Base-by-base conservation (phyloP, 2,113 vertebrate genomes). In the Gasterosteus nipponicus region DNA sequence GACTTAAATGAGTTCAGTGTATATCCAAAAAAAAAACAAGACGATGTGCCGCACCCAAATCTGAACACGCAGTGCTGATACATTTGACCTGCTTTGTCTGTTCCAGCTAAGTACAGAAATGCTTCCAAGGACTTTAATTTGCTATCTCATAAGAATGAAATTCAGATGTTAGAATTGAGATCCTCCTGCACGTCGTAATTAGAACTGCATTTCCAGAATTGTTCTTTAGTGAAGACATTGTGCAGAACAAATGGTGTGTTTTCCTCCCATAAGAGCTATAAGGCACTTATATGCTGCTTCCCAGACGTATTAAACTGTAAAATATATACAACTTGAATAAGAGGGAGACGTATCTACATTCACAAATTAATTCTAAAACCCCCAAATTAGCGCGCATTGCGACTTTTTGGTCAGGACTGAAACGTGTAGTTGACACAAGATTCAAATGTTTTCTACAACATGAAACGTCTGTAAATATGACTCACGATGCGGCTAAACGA, bases 231-330 rank as follows among this genome's bases (percentile, higher is more conserved):
- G 51, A 54, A 54, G 51, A 22, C 51, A 5, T 11, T 31, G 26
- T 56, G 26, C 60, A 10, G 14, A 63, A 29, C 10, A 57, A 1
- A 63, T 11, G 12, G 5, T 4, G 44, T 38, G 18, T 7, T 33
- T 26, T 14, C 42, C n/a, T 39, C 41, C 6, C 3, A 72, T 53
- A 42, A 19, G 68, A 76, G 73, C 69, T 76, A 68, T 38, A 90
- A 92, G 91, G 91, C 91, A 91, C 87, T 91, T 87, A 4, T 61
- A 54, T 38, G 58, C 80, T 38, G 44, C 68, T 42, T 66, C 42
- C 67, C 64, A 68, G 73, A 31, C 41, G 35, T 14, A 53, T 62
- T 19, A 59, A 31, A 75, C 31, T 54, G 41, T 60, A 33, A 6
- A 31, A 14, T 47, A 49, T 41, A 49, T 12, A 61, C 9, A 33